A percentile compares a stretch with the other conserved stretches of the same genome.
These are phyloP conservation scores for Mastacembelus armatus DNA, from an alignment of 2,797 vertebrate genomes.

Conservation along the genomic window DNA sequence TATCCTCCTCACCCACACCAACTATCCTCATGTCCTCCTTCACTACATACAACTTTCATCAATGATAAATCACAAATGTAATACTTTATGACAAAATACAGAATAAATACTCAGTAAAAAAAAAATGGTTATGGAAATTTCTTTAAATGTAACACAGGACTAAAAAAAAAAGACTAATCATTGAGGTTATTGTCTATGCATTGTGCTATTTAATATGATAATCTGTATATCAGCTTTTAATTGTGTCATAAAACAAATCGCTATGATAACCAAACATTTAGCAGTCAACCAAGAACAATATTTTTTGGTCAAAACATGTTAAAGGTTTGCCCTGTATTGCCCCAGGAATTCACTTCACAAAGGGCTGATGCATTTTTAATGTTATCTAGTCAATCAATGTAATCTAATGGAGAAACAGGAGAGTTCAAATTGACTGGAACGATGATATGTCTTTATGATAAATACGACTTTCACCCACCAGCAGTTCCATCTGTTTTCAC, in stretches of 20 bases:
- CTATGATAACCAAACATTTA: slow-evolving; percentile 12
- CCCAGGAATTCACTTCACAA: not conserved
- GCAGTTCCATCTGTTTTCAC: slow-evolving; percentile 71
- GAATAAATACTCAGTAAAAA: not conserved
- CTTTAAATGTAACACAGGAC: not conserved
- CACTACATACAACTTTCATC: no score
- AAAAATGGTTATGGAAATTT: not conserved
- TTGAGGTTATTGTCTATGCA: not conserved
- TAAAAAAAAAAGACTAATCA: accelerated
- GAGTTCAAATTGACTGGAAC: slow-evolving; percentile 16
- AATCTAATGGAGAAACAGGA: not conserved
- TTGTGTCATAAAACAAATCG: slow-evolving; percentile 4
- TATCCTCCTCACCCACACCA: no score
- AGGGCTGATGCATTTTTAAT: slow-evolving; percentile 21
- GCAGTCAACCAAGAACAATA: not conserved
- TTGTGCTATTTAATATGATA: slow-evolving; percentile 4
- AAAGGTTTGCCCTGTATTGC: not conserved
- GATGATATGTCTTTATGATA: slow-evolving; percentile 42
- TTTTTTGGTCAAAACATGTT: not conserved
- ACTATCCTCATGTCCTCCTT: no score
- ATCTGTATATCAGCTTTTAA: slow-evolving; percentile 1
- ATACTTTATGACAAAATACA: not conserved
- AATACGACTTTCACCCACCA: slow-evolving; percentile 29
- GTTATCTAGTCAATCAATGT: slow-evolving; percentile 8
- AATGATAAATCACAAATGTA: not conserved